Evolutionary conservation across 2,797 vertebrate species (phyloP), one percentile per base, ranked within the genome.

Genomic region (Tympanoctomys barrerae): DNA sequence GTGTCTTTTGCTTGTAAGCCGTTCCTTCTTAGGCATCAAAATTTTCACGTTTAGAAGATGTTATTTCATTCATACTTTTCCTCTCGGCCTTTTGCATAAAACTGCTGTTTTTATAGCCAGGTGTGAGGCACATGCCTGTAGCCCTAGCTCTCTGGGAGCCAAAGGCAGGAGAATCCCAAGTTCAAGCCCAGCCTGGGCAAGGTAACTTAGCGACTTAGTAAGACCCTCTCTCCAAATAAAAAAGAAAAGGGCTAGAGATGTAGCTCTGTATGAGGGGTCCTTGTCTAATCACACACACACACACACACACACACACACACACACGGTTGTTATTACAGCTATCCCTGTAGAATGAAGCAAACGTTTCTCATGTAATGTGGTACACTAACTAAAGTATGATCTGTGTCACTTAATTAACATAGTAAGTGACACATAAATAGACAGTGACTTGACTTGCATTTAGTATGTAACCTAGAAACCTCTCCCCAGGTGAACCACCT

Each of bases 1-100:
- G 78, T 90, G 36, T 71, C 61, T 84, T 84, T 42, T 86, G 92
- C 57, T 85, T n/a, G 92, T 24, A 57, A 95, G 75, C 18, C 87
- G 19, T 82, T 87, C 91, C 77, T 96, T 71, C 71, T 64, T 13
- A 78, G 24, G 12, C 61, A 54, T 77, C 75, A 96, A 89, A 88
- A 82, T 21, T 42, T 88, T 14, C 52, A 49, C 33, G 79, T 70
- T 83, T 70, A 79, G 68, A 94, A 92, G 28, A 91, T 11, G 62
- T 79, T 73, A 78, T 61, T 92, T 86, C 5, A 46, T 71, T 89
- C 39, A 66, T 68, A 24, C 49, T 77, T 90, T 82, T 78, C 31
- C 21, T 82, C 54, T 64, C 46, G 5, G 71, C 46, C 26, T 57
- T 92, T 79, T 64, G 22, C 12, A 49, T 61, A 52, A 79, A 93